Evolutionary conservation across 2,113 vertebrate genomes (phyloP), one percentile per base, ranked within the genome.

Genomic region (Pagrus major): DNA sequence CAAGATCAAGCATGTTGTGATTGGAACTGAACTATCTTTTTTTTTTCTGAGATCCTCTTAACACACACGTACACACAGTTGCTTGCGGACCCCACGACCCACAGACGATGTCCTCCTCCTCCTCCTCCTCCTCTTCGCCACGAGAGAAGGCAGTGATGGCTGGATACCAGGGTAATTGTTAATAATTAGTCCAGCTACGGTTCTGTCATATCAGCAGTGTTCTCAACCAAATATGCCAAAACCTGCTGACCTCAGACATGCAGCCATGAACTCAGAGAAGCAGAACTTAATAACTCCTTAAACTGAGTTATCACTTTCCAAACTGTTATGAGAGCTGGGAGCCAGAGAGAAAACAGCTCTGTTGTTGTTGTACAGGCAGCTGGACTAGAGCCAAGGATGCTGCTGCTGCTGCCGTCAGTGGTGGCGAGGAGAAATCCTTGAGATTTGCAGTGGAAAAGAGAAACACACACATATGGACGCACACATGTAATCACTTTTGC

Each of bases 161-260:
- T 16, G 46, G 42, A 35, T 12, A 77, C 71, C 20, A 21, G 31
- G 56, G 41, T 75, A 68, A 65, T 67, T 81, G 76, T 88, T 86
- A 86, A 89, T 86, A 81, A 88, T 86, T 90, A 86, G 61, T 70
- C 65, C 18, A 68, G 55, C 55, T n/a, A 2, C 5, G 1, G 21
- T 86, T 89, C 51, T 84, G 86, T 80, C 69, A 52, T 21, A 61
- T 93, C 88, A 90, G 92, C 89, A 89, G 82, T 27, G 77, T 78
- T 80, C 82, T 81, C 86, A 81, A 64, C 78, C 81, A 82, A 54
- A 87, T 88, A 74, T 49, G 23, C 21, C n/a, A 77, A n/a, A 84
- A 81, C 31, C 46, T 88, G 91, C 85, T 89, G 85, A 92, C 86
- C 82, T 71, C 76, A 81, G 41, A 79, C 37, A 33, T 51, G 35